phyloP scores from a whole-genome alignment of 2,888 invertebrate genomes.

The Scaptomyza flava region DNA sequence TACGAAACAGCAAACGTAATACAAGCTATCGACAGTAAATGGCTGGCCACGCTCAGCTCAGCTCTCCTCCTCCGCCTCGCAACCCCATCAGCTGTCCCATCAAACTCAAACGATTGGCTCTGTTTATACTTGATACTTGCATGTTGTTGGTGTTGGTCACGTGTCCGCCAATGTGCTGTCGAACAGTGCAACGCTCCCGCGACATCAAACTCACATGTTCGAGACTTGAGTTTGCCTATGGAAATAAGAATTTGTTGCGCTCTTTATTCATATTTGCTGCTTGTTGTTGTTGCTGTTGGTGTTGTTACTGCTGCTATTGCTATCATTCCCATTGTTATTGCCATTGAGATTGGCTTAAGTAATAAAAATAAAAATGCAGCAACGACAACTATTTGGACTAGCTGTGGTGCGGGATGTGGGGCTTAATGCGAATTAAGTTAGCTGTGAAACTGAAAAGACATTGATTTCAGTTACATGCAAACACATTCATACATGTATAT shows the following conservation, averaged over 20 bases:
- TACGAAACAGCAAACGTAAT: slow-evolving; percentile 53
- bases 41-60: slow-evolving; percentile 6
- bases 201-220: slow-evolving; percentile 78
- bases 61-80: not conserved
- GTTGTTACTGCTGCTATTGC: not conserved
- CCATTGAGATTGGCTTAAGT: slow-evolving; percentile 11
- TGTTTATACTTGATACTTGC: slow-evolving; percentile 49
- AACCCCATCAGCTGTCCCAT: slow-evolving; percentile 10
- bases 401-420: not conserved
- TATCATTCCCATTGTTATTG: slow-evolving; percentile 7
- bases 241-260: slow-evolving; percentile 58
- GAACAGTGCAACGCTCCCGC: slow-evolving; percentile 81
- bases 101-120: slow-evolving; percentile 33
- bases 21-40: slow-evolving; percentile 44
- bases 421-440: not conserved
- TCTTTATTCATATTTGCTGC: slow-evolving; percentile 36
- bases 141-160: slow-evolving; percentile 56
- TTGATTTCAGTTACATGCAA: slow-evolving; percentile 10
- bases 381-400: slow-evolving; percentile 1
- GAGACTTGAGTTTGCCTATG: slow-evolving; percentile 70
- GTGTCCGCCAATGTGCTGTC: slow-evolving; percentile 72
- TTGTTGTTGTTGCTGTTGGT: slow-evolving; percentile 1
- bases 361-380: slow-evolving; percentile 6
- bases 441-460: slow-evolving; percentile 11
- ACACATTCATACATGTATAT: not conserved